Evolutionary conservation across 2,888 invertebrate genomes (phyloP).

Genomic region (Gnatocerus cornutus): DNA sequence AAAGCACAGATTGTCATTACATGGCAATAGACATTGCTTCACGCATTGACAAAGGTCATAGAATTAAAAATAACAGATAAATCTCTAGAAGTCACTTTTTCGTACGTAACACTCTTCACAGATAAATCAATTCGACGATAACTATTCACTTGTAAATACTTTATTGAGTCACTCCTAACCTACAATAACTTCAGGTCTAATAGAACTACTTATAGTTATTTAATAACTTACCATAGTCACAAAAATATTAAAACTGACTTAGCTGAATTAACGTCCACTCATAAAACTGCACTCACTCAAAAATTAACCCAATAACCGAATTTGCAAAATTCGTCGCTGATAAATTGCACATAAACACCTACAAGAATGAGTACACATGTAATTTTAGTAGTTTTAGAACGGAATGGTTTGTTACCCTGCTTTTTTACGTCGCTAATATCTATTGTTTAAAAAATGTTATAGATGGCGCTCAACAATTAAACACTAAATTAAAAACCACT

Average conservation of each 20-base stretch:
- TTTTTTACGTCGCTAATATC: background rate
- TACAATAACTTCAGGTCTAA: background rate
- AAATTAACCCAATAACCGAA: too few species aligned
- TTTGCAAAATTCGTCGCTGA: background rate
- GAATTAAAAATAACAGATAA: slow-evolving; percentile 19
- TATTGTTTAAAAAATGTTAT: background rate
- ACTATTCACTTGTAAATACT: background rate
- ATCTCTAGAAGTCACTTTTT: slow-evolving; percentile 3
- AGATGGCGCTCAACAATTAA: background rate
- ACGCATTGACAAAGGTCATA: slow-evolving; percentile 37
- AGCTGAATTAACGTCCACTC: background rate
- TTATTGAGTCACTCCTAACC: slow-evolving; percentile 9
- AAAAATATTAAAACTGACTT: background rate
- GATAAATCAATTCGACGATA: background rate
- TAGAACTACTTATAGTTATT: background rate
- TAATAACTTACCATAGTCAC: background rate
- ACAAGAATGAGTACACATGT: slow-evolving; percentile 9
- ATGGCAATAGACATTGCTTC: background rate
- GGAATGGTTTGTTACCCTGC: background rate
- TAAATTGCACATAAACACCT: slow-evolving; percentile 8
- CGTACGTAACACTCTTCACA: background rate
- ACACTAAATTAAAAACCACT: too few species aligned
- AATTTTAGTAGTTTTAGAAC: slow-evolving; percentile 3
- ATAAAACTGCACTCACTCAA: too few species aligned
- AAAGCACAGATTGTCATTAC: slow-evolving; percentile 12